Percentiles rank a stretch among this genome's conserved stretches.
Conservation (phyloP, 2,888 invertebrate genomes). For the Athrips mouffetella region DNA sequence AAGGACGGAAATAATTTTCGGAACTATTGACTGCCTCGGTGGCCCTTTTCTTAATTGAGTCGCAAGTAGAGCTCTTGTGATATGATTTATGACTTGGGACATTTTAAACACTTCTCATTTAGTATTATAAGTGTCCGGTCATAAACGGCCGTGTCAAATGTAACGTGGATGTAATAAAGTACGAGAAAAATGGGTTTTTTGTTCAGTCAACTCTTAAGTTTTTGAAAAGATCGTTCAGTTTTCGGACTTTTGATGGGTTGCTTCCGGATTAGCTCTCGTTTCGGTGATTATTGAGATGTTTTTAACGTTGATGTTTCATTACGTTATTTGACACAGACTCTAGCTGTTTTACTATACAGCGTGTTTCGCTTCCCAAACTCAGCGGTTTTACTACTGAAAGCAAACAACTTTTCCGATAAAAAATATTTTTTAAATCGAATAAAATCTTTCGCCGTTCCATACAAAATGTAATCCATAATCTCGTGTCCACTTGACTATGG, state of each 20-base stretch:
- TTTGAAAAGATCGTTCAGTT: background rate
- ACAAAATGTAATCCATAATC: no score
- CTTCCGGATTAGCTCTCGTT: background rate
- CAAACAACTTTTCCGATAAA: no score
- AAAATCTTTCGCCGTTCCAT: no score
- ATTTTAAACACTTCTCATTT: conserved; percentile 26
- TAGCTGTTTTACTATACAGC: no score
- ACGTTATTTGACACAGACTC: no score
- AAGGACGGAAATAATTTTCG: background rate
- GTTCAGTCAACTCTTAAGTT: background rate
- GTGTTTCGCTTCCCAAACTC: no score
- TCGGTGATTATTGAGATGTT: no score
- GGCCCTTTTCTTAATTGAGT: conserved; percentile 21
- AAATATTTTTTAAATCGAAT: no score
- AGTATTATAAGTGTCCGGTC: conserved; percentile 18
- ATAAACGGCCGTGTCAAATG: conserved; percentile 14
- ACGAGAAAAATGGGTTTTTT: conserved; percentile 7
- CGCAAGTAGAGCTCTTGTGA: conserved; percentile 20
- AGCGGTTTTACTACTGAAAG: no score
- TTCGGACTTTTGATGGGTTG: background rate
- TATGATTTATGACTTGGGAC: conserved; percentile 36
- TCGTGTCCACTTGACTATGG: no score
- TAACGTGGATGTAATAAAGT: conserved; percentile 14
- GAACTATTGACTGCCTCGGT: conserved; percentile 10
- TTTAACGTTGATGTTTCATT: no score